These are phyloP conservation scores for Naja naja DNA, from an alignment of 2,113 vertebrate species.

Conservation along the genomic window DNA sequence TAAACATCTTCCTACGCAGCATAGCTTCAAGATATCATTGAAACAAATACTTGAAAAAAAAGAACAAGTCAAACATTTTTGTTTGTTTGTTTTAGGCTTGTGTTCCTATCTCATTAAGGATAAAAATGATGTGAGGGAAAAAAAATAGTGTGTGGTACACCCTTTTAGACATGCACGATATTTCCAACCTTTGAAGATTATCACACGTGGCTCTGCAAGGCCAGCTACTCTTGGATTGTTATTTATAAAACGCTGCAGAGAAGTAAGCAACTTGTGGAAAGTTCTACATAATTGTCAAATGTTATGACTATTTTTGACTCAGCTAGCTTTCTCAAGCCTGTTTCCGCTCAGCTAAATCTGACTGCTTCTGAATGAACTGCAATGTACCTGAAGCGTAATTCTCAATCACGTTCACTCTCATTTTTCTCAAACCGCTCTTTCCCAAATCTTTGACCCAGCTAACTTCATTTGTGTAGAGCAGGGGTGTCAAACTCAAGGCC, in stretches of 20 bases:
- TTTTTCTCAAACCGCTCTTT: not conserved
- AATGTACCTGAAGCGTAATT: not conserved
- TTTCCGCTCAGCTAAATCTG: not conserved
- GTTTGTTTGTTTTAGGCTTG: not conserved
- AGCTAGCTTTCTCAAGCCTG: not conserved
- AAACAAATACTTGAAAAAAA: not conserved
- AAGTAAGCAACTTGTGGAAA: not conserved
- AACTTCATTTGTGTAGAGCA: not conserved
- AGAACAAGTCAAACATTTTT: not conserved
- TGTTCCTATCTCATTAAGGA: not conserved
- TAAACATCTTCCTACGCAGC: not conserved
- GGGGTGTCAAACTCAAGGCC: no score
- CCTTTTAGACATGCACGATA: not conserved
- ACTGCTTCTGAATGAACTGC: not conserved
- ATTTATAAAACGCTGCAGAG: not conserved
- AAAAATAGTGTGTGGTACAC: not conserved
- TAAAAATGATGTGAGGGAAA: not conserved
- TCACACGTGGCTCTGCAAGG: not conserved
- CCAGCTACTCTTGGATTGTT: not conserved
- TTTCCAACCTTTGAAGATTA: not conserved
- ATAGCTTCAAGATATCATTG: not conserved
- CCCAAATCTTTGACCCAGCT: not conserved
- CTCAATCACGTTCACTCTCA: not conserved
- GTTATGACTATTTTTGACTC: not conserved
- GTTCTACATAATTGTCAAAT: not conserved